phyloP scores from a whole-genome alignment of 2,888 invertebrate genomes.

The Eledone cirrhosa region DNA sequence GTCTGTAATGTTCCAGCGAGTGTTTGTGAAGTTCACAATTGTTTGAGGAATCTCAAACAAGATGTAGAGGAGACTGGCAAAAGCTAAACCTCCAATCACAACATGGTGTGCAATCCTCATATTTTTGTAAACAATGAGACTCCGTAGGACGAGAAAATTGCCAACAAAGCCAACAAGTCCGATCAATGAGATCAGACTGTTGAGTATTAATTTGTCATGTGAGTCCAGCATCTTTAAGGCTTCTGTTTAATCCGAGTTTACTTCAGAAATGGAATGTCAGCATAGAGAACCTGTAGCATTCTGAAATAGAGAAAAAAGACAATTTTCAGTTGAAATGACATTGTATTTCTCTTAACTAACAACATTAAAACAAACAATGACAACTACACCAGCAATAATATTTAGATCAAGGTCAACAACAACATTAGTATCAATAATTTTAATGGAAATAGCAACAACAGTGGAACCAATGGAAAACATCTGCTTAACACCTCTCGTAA shows the following conservation, averaged over 20 bases:
- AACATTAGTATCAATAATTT: too few species aligned
- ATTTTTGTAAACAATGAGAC: slow-evolving; percentile 42
- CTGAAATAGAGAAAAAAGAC: too few species aligned
- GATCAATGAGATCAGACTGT: slow-evolving; percentile 49
- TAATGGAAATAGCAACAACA: too few species aligned
- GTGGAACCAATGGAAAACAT: too few species aligned
- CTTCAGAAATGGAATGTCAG: neutral
- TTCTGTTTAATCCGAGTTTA: neutral
- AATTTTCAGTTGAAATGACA: too few species aligned
- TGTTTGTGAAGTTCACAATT: slow-evolving; percentile 44
- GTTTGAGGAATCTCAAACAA: slow-evolving; percentile 48
- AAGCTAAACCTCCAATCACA: slow-evolving; percentile 49
- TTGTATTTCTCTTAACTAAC: too few species aligned
- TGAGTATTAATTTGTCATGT: slow-evolving; percentile 43
- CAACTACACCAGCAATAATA: too few species aligned
- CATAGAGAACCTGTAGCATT: neutral
- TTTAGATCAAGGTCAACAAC: too few species aligned
- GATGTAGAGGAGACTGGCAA: slow-evolving; percentile 49
- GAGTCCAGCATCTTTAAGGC: slow-evolving; percentile 22
- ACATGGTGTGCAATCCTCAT: slow-evolving; percentile 51
- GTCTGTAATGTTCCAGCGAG: slow-evolving; percentile 38
- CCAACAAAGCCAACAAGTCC: slow-evolving; percentile 53
- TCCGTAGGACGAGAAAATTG: slow-evolving; percentile 51
- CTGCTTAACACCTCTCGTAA: too few species aligned
- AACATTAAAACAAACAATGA: too few species aligned